Evolutionary conservation across 2,888 invertebrate genomes (phyloP), one percentile per base, ranked within the genome.

Genomic region (Apamea crenata): DNA sequence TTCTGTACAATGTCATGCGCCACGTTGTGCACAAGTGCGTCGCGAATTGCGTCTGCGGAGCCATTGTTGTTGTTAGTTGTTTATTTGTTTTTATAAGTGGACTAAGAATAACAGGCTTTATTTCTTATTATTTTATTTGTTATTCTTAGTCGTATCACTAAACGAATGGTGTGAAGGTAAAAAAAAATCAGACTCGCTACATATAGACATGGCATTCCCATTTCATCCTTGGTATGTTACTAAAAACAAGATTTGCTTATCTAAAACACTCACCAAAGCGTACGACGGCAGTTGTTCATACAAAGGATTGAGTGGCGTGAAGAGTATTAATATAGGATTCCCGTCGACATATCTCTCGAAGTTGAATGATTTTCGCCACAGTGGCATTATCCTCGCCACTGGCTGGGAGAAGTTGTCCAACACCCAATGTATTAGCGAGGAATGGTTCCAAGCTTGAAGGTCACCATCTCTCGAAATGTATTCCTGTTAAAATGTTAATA

Each of bases 221-320:
- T 74, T 47, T 47, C 21, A 68, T 21, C 8, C 36, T 18, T 75
- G n/a, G 44, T 44, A 56, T 32, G 5, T 44, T 44, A 59, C 32
- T n/a, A 56, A 56, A 77, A 29, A 63, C 47, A 29, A 61, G n/a
- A 78, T 78, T 47, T 14, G 1, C 29, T n/a, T 40, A 18, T 59
- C 16, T 29, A n/a, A 66, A 59, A 61, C 63, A 87, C 93, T 97
- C 96, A 98, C 98, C 97, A 98, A 95, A 89, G 98, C 97, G 93
- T 98, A 98, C 90, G 98, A 97, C 72, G 98, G 98, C 89, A 97
- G 97, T 86, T 97, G 96, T 75, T 96, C 94, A 90, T 97, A 97
- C 65, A 98, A 95, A n/a, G 98, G 98, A 94, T 98, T 98, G 81
- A 98, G 96, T 14, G 98, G 98, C 1, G 98, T 98, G 91, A 99